Evolutionary conservation across 1,140 invertebrate species (phyloP).

Genomic region (Centruroides sculpturatus): DNA sequence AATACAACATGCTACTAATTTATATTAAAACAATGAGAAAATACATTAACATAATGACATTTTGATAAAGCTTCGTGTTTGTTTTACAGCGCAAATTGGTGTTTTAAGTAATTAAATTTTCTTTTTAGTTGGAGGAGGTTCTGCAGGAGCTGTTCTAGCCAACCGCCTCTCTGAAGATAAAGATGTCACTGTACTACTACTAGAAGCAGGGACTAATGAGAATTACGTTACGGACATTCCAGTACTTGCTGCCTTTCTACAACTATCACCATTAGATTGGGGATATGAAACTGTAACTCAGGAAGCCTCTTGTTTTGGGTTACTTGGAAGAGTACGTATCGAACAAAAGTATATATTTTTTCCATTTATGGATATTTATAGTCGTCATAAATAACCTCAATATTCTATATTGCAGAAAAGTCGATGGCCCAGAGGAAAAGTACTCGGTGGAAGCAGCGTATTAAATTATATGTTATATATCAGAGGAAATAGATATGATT

Average conservation of each 20-base stretch:
- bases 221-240: conserved; percentile 79
- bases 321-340: conserved; percentile 44
- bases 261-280: conserved; percentile 71
- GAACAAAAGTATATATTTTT: no score
- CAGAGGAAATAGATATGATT: conserved; percentile 81
- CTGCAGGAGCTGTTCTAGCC: conserved; percentile 86
- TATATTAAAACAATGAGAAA: no score
- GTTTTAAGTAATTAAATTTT: conserved; percentile 7
- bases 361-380: background rate
- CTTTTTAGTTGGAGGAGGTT: conserved; percentile 74
- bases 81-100: no score
- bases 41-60: no score
- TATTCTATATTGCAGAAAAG: conserved; percentile 38
- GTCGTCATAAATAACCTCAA: background rate
- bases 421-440: conserved; percentile 73
- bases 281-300: conserved; percentile 71
- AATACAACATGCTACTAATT: no score
- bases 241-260: conserved; percentile 66
- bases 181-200: conserved; percentile 43
- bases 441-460: conserved; percentile 63
- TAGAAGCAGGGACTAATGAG: conserved; percentile 85
- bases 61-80: no score
- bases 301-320: conserved; percentile 57
- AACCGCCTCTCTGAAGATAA: conserved; percentile 66
- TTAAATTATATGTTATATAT: conserved; percentile 97